These are phyloP conservation scores for Drosophila sproati DNA, from an alignment of 1,140 invertebrate genomes.

Conservation along the genomic window DNA sequence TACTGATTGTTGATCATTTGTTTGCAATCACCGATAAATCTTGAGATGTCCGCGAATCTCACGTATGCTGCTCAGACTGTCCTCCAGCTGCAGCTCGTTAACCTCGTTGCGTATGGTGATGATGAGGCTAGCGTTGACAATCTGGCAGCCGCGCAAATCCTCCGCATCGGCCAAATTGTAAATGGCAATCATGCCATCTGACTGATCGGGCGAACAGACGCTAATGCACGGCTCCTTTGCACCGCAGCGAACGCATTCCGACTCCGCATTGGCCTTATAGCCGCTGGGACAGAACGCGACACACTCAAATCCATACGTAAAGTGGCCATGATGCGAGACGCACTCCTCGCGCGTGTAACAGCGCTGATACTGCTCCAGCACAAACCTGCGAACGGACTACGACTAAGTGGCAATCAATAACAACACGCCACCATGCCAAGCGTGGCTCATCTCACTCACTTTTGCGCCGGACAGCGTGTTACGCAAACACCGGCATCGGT, in stretches of 20 bases:
- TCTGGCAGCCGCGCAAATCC: conserved; percentile 66
- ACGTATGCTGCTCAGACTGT: conserved; percentile 51
- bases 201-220: conserved; percentile 49
- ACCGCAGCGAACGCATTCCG: conserved; percentile 50
- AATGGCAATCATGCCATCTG: conserved; percentile 32
- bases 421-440: neutral
- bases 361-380: conserved; percentile 60
- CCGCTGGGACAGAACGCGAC: conserved; percentile 70
- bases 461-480: conserved; percentile 56
- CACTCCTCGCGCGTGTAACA: conserved; percentile 66
- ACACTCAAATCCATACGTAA: conserved; percentile 47
- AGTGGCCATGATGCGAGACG: conserved; percentile 22
- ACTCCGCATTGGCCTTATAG: conserved; percentile 38
- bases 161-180: conserved; percentile 68
- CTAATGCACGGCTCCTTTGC: conserved; percentile 55
- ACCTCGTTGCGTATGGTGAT: conserved; percentile 62
- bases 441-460: conserved; percentile 50
- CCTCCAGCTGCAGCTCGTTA: conserved; percentile 56
- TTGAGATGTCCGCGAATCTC: conserved; percentile 75
- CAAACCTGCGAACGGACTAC: conserved; percentile 46
- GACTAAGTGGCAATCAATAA: conserved; percentile 5
- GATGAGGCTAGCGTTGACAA: conserved; percentile 65
- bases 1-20: too few relatives aligned
- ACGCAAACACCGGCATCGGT: conserved; percentile 69
- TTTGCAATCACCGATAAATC: conserved; percentile 57